A percentile compares a stretch with the other conserved stretches of the same genome.
Evolutionary conservation across 2,888 invertebrate genomes (phyloP).

Genomic region (Atherix ibis): DNA sequence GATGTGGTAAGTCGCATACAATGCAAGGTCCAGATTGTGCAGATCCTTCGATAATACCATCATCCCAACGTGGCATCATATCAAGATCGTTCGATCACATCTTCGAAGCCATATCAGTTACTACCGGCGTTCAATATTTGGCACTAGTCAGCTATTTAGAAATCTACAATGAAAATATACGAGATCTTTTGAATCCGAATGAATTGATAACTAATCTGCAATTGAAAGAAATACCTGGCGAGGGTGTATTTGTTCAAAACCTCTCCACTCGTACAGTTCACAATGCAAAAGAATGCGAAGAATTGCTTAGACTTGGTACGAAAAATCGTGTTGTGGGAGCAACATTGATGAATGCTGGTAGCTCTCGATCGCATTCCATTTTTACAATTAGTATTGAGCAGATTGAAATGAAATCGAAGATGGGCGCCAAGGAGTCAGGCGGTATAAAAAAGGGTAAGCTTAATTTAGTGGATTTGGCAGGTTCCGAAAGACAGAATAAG

Average conservation of each 20-base stretch:
- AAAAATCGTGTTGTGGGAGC: slow-evolving; percentile 67
- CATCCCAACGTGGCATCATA: slow-evolving; percentile 41
- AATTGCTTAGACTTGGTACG: slow-evolving; percentile 58
- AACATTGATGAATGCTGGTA: slow-evolving; percentile 78
- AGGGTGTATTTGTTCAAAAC: slow-evolving; percentile 38
- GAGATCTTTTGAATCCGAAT: slow-evolving; percentile 65
- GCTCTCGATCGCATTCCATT: slow-evolving; percentile 75
- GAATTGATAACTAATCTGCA: slow-evolving; percentile 28
- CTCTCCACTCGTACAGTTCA: slow-evolving; percentile 62
- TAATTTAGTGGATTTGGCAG: slow-evolving; percentile 78
- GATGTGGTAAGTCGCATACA: slow-evolving; percentile 79
- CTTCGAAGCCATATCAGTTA: slow-evolving; percentile 67
- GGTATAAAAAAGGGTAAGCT: slow-evolving; percentile 55
- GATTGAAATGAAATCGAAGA: slow-evolving; percentile 35
- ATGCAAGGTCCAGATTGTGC: slow-evolving; percentile 52
- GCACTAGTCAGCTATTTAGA: slow-evolving; percentile 54
- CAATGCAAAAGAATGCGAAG: slow-evolving; percentile 59
- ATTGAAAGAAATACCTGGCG: slow-evolving; percentile 37
- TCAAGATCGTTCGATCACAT: slow-evolving; percentile 75
- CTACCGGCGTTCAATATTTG: slow-evolving; percentile 50
- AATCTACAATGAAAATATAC: slow-evolving; percentile 87
- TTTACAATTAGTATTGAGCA: slow-evolving; percentile 75
- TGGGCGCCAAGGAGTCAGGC: slow-evolving; percentile 20
- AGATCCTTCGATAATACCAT: neutral
- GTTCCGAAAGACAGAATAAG: slow-evolving; percentile 73